Evolutionary conservation across 2,113 vertebrate species (phyloP).

Genomic region (Nothocercus julius): DNA sequence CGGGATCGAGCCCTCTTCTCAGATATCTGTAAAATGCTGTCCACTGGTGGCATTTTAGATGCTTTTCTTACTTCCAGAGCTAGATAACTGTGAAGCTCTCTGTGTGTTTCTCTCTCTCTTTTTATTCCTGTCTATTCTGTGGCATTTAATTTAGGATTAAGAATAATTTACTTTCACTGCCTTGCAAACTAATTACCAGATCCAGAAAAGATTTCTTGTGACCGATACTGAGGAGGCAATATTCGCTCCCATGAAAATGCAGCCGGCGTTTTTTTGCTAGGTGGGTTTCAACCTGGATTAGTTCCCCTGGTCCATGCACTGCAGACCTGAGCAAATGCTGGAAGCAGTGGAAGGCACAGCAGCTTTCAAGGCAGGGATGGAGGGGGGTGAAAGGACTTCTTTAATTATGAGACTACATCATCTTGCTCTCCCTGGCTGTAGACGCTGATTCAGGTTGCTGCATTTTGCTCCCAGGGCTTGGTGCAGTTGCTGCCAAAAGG

Average conservation of each 20-base stretch:
- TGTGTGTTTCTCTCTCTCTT: neutral
- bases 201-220: too few relatives aligned
- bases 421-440: neutral
- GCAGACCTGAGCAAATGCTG: constrained; percentile 2
- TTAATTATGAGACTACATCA: neutral
- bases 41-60: neutral
- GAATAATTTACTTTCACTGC: neutral
- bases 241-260: neutral
- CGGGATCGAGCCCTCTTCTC: neutral
- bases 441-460: neutral
- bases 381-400: neutral
- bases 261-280: neutral
- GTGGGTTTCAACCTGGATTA: constrained; percentile 49
- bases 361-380: neutral
- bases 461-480: neutral
- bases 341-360: neutral
- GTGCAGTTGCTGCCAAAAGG: neutral
- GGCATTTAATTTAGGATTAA: neutral
- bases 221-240: too few relatives aligned
- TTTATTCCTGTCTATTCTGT: neutral
- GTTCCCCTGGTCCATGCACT: neutral
- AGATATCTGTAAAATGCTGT: neutral
- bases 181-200: constrained; percentile 3
- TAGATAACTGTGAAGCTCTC: neutral
- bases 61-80: neutral